phyloP scores from a whole-genome alignment of 2,113 vertebrate genomes.

The Zosterops hypoxanthus region DNA sequence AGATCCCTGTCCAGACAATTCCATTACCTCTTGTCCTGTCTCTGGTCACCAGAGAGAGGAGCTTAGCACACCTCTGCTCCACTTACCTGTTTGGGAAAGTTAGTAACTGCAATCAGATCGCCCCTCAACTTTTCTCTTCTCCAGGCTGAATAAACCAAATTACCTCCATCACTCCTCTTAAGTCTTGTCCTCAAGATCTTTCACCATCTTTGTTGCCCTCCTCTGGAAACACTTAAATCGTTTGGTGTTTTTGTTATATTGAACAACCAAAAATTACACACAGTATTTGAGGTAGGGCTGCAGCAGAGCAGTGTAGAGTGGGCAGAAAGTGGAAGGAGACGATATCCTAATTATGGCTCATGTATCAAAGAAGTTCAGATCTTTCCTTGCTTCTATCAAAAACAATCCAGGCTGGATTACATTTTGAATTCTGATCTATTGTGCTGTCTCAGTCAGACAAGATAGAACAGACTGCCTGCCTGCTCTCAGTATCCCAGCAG shows the following conservation, averaged over 20 bases:
- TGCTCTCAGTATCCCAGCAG: background rate
- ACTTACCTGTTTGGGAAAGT: background rate
- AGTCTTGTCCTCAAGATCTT: background rate
- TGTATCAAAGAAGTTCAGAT: background rate
- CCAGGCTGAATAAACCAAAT: background rate
- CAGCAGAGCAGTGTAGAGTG: background rate
- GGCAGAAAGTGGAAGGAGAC: rapidly evolving
- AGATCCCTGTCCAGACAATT: background rate
- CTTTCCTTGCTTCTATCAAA: background rate
- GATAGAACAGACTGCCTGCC: background rate
- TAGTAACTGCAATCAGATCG: background rate
- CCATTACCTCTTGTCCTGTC: background rate
- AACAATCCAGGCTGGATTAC: background rate
- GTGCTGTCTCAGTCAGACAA: background rate
- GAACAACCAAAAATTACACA: background rate
- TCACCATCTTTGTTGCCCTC: background rate
- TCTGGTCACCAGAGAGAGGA: background rate
- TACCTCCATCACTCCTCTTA: rapidly evolving
- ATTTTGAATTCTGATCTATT: background rate
- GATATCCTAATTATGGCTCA: rapidly evolving
- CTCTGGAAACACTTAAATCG: background rate
- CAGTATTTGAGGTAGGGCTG: rapidly evolving
- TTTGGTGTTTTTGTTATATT: background rate
- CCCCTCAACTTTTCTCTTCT: background rate
- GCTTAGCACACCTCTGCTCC: background rate